phyloP scores from a whole-genome alignment of 2,888 invertebrate species.

The Rhagonycha lutea region DNA sequence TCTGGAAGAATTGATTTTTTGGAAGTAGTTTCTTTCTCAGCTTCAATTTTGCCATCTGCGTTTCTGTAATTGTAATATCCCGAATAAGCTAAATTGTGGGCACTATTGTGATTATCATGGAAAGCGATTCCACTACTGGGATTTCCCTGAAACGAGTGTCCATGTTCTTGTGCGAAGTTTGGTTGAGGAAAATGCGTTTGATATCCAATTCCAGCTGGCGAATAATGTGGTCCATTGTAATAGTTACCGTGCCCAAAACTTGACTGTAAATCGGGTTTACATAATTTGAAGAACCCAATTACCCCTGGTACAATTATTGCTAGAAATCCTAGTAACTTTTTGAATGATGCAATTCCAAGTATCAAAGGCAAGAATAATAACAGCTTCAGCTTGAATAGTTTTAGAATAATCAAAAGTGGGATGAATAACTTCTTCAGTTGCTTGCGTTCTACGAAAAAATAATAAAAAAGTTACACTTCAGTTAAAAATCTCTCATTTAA shows the following conservation, averaged over 20 bases:
- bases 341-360: constrained; percentile 81
- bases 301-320: constrained; percentile 80
- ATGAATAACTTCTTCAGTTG: constrained; percentile 82
- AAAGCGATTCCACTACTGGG: constrained; percentile 63
- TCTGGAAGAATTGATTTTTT: constrained; percentile 55
- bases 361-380: constrained; percentile 82
- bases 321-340: constrained; percentile 80
- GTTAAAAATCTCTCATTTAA: too few relatives aligned
- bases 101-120: constrained; percentile 61
- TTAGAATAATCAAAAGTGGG: constrained; percentile 78
- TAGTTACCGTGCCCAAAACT: constrained; percentile 57
- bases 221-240: constrained; percentile 67
- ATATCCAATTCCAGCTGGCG: constrained; percentile 74
- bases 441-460: constrained; percentile 68
- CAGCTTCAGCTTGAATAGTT: constrained; percentile 82
- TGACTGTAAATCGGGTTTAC: constrained; percentile 71
- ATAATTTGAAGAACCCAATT: constrained; percentile 84
- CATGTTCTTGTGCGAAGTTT: constrained; percentile 55
- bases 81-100: constrained; percentile 74
- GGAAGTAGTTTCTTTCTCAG: constrained; percentile 38
- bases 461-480: too few relatives aligned
- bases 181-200: constrained; percentile 57
- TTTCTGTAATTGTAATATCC: constrained; percentile 70
- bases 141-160: constrained; percentile 41
- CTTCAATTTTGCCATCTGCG: constrained; percentile 58